phyloP scores from a whole-genome alignment of 2,888 invertebrate genomes.

The Mesochorus sp. region DNA sequence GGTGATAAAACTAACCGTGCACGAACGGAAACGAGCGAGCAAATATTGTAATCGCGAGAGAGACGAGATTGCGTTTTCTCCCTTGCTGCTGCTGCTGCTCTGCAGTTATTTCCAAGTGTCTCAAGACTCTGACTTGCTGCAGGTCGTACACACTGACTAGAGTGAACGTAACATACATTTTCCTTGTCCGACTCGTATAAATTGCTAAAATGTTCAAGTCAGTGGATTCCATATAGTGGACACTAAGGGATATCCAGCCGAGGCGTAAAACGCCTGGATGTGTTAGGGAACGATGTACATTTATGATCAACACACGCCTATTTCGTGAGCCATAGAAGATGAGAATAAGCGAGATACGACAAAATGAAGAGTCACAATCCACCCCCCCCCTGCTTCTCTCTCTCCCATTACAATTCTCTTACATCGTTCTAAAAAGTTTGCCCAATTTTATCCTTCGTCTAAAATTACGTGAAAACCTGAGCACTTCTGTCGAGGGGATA shows the following conservation, averaged over 20 bases:
- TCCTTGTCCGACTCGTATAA: neutral
- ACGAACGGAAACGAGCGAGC: neutral
- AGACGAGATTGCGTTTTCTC: slow-evolving; percentile 40
- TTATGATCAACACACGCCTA: neutral
- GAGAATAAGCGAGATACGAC: slow-evolving; percentile 19
- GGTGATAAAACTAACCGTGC: neutral
- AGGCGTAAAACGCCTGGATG: too few relatives aligned
- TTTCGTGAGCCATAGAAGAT: slow-evolving; percentile 7
- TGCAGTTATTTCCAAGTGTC: slow-evolving; percentile 21
- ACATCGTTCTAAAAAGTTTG: slow-evolving; percentile 4
- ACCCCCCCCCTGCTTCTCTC: too few relatives aligned
- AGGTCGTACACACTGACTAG: neutral
- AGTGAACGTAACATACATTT: neutral
- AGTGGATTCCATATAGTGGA: slow-evolving; percentile 30
- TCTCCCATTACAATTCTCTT: slow-evolving; percentile 7
- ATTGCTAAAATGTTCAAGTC: slow-evolving; percentile 5
- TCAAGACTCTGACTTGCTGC: neutral
- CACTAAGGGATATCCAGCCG: too few relatives aligned
- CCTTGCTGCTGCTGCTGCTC: neutral
- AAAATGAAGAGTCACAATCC: neutral
- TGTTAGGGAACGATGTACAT: too few relatives aligned
- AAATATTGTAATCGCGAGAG: slow-evolving; percentile 42
- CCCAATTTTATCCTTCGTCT: neutral
- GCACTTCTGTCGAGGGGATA: neutral
- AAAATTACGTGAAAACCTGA: slow-evolving; percentile 7